Base-by-base conservation (phyloP, 2,888 invertebrate genomes). In the Drosophila lutescens region DNA sequence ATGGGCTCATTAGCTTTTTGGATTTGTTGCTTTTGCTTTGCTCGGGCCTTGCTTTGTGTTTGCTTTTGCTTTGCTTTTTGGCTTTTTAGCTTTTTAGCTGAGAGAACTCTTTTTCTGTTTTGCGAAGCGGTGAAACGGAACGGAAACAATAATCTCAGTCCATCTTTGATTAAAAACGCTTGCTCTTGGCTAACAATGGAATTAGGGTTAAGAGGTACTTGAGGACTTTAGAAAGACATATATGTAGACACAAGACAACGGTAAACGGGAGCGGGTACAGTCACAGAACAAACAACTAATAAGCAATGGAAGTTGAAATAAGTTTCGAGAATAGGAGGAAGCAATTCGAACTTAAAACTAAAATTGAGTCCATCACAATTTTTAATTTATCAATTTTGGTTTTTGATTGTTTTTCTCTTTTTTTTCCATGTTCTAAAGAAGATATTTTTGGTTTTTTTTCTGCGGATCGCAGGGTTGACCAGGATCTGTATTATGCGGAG, bases 131-230 rank as follows among this genome's bases (percentile, higher is more conserved):
- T 63, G 69, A 61, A 71, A 46, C 76, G 63, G 77, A 86, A 86
- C 73, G 76, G 55, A 88, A 77, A 88, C 58, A 88, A 88, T 83
- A 83, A 87, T 51, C 79, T 78, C 76, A 49, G 70, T 78, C 74
- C 80, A 80, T 90, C 90, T 90, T 92, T 91, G 92, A 90, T 86
- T 91, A 92, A 92, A 92, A 92, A 92, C 92, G 92, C 92, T 92
- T 92, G 92, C 77, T 82, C 77, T 79, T 57, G 65, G 74, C 54
- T 61, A 23, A 41, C 30, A 50, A 62, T 40, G 30, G 30, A 38
- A 17, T 7, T 15, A 5, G 46, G 20, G 9, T 5, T 10, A 32
- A 6, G 34, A 13, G 60, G 36, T 20, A 44, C 30, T 30, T 30
- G 8, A 10, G 63, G 47, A 43, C 17, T 17, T 23, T 17, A 17